Percentiles rank a stretch among this genome's conserved stretches.
Evolutionary conservation across 2,888 invertebrate species (phyloP).

Genomic region (Apeira syringaria): DNA sequence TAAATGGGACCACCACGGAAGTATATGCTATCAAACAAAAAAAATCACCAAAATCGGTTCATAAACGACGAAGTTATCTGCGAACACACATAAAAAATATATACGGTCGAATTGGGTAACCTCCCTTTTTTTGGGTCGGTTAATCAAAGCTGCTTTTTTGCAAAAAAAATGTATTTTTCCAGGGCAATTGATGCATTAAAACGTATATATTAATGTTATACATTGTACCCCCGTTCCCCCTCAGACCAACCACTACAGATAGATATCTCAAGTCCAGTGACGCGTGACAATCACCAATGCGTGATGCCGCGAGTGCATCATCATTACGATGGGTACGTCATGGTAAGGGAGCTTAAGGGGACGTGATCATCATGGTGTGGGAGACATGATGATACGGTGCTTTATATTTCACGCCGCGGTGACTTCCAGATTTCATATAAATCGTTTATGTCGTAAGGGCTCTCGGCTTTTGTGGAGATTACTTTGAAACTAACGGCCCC

Average conservation of each 20-base stretch:
- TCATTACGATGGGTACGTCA: conserved; percentile 10
- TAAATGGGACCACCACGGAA: too few relatives aligned
- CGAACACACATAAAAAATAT: too few relatives aligned
- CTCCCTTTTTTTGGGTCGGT: too few relatives aligned
- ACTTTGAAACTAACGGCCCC: conserved; percentile 2
- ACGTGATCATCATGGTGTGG: conserved; percentile 9
- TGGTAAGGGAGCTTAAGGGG: conserved; percentile 12
- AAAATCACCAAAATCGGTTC: too few relatives aligned
- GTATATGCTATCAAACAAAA: too few relatives aligned
- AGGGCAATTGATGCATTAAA: too few relatives aligned
- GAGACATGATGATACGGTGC: conserved; percentile 14
- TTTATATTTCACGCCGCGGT: conserved; percentile 15
- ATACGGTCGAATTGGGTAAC: too few relatives aligned
- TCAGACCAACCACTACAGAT: conserved; percentile 16
- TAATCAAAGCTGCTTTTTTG: too few relatives aligned
- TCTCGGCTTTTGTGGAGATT: conserved; percentile 1
- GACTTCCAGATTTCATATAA: conserved; percentile 12
- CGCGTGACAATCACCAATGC: conserved; percentile 24
- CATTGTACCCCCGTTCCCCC: too few relatives aligned
- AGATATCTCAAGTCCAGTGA: conserved; percentile 22
- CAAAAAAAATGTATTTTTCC: too few relatives aligned
- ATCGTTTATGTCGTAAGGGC: conserved; percentile 5
- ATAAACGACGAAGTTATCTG: too few relatives aligned
- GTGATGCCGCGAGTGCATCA: conserved; percentile 24
- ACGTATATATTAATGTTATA: too few relatives aligned